Base-by-base conservation (phyloP, 2,113 vertebrate species). In the Phylloscopus trochiloides region DNA sequence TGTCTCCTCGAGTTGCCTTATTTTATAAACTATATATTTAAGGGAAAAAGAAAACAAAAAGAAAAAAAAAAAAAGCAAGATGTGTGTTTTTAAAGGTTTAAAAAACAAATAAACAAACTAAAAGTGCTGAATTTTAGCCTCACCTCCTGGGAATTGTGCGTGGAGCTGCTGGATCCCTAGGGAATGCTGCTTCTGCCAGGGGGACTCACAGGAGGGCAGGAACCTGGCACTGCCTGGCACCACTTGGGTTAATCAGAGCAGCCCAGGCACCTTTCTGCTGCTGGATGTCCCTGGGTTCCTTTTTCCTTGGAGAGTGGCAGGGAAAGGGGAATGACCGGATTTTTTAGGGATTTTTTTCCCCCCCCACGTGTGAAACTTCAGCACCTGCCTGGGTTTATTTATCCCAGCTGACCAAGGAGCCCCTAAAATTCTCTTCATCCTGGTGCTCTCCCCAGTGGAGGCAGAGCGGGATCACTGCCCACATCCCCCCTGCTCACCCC, bases 1-100 rank as follows among this genome's bases (percentile, higher is more conserved):
- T 3, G 32, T 95, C 83, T 57, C 90, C 87, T 87, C 3, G 7
- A 95, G 96, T 95, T 97, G 96, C 95, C 97, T 97, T 97, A 97
- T 96, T 97, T 97, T 95, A 81, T 97, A 93, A 54, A 63, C 34
- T 65, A 24, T 72, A 13, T 92, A 92, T 96, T 96, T 95, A 80
- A 95, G 12, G 10, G 17, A 25, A 42, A 16, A 32, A 25, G 9
- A 12, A 25, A 21, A 12, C 14, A 32, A 43, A n/a, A 63, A 55
- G 13, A 40, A 14, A 12, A 32, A 21, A 12, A 12, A 36, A 43
- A n/a, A 63, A 51, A 70, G 21, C 31, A 34, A 95, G 67, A 45
- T 57, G 58, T 50, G 70, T 66, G 55, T 96, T 96, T 94, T 92
- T 83, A 63, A 88, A 93, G 18, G 62, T 86, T 92, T n/a, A 8